Evolutionary conservation across 1,140 invertebrate species (phyloP).

Genomic region (Drosophila murphyi): DNA sequence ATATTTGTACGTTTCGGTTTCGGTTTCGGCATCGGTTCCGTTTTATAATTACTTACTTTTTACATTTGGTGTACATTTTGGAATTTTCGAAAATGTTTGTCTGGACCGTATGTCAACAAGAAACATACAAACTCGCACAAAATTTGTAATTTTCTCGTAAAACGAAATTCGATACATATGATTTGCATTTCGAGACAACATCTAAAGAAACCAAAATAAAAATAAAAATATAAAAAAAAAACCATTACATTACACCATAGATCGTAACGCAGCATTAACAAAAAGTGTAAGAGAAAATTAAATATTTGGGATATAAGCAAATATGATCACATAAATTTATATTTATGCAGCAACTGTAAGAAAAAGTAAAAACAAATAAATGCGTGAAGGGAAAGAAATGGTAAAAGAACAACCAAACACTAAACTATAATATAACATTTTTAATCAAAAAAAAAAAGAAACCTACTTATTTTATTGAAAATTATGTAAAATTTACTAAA

Average conservation of each 20-base stretch:
- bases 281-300: slow-evolving; percentile 69
- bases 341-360: slow-evolving; percentile 71
- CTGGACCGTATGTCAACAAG: slow-evolving; percentile 48
- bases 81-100: slow-evolving; percentile 71
- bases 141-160: slow-evolving; percentile 62
- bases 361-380: slow-evolving; percentile 59
- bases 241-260: slow-evolving; percentile 42
- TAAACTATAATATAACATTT: slow-evolving; percentile 84
- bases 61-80: slow-evolving; percentile 76
- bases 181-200: slow-evolving; percentile 62
- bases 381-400: slow-evolving; percentile 58
- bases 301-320: slow-evolving; percentile 81
- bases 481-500: slow-evolving; percentile 84
- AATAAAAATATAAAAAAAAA: slow-evolving; percentile 15
- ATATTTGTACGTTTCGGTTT: slow-evolving; percentile 56
- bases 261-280: slow-evolving; percentile 52
- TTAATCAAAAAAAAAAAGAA: slow-evolving; percentile 77
- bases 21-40: slow-evolving; percentile 62
- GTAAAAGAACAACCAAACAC: slow-evolving; percentile 68
- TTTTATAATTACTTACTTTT: slow-evolving; percentile 45
- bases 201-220: slow-evolving; percentile 54
- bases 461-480: slow-evolving; percentile 84
- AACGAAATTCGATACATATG: slow-evolving; percentile 54
- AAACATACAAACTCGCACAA: slow-evolving; percentile 45
- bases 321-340: slow-evolving; percentile 82